Percentiles rank a stretch among this genome's conserved stretches.
Conservation (phyloP, 2,888 invertebrate species). For the Pseudococcus longispinus region DNA sequence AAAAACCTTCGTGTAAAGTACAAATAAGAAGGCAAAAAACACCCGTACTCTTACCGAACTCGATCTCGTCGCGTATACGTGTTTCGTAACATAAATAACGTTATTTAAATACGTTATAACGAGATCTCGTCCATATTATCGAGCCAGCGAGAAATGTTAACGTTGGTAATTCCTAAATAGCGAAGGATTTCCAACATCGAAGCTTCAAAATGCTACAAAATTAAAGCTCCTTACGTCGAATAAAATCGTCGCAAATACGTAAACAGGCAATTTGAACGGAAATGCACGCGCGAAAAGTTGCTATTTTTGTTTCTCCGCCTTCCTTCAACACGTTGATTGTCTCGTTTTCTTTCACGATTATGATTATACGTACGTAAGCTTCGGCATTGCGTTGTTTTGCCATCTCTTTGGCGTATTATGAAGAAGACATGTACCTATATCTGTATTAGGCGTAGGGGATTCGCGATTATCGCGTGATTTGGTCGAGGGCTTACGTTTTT, state of each 20-base stretch:
- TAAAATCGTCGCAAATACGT: neutral
- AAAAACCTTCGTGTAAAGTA: neutral
- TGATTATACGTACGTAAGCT: neutral
- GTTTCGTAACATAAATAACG: constrained; percentile 41
- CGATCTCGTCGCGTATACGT: neutral
- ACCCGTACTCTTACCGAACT: neutral
- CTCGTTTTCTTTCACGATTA: constrained; percentile 33
- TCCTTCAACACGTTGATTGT: neutral
- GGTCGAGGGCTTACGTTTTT: constrained; percentile 12
- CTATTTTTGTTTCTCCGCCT: neutral
- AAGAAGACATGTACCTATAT: neutral
- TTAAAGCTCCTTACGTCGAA: neutral
- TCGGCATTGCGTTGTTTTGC: neutral
- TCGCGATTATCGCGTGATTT: constrained; percentile 6
- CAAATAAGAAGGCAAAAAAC: neutral
- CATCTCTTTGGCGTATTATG: neutral
- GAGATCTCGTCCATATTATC: neutral
- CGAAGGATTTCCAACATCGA: neutral
- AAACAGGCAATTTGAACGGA: constrained; percentile 19
- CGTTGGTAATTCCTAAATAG: neutral
- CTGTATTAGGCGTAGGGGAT: neutral
- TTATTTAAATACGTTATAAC: constrained; percentile 30
- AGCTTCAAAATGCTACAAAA: neutral
- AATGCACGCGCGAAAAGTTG: neutral
- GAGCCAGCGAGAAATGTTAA: neutral